Evolutionary conservation across 2,888 invertebrate species (phyloP), one percentile per base, ranked within the genome.

Genomic region (Cephus rjabovi): DNA sequence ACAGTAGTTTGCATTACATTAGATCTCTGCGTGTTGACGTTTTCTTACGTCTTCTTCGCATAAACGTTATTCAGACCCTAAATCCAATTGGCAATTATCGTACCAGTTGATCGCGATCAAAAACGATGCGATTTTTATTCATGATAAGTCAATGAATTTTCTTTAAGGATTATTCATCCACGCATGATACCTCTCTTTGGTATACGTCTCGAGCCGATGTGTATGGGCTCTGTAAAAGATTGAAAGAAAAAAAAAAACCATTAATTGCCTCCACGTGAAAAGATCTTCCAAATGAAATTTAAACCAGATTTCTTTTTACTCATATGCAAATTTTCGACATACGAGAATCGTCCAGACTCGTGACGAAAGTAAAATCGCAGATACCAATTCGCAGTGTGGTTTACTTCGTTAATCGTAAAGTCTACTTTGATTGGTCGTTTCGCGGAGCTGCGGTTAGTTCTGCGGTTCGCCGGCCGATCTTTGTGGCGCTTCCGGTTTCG

Each of bases 371-470:
- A 37, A 15, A 15, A 40, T 40, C 6, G 40, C 15, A 15, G 40
- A 1, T 40, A 40, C 15, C 15, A 40, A 40, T 6, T 40, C 40
- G 40, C 40, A 40, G 40, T 56, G 56, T 9, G 56, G 56, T 56
- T 56, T 56, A 56, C 34, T 37, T 69, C 4, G 76, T 75, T 78
- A 77, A 77, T 81, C 76, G 83, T 87, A 85, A 85, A 87, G 87
- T 87, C 86, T 84, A 81, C 79, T 81, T 82, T 82, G 85, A 87
- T 87, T 84, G 85, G 83, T 81, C 80, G 80, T 83, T 84, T 83
- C 81, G 80, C 23, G 77, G 77, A 79, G 78, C 78, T 75, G 77
- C 79, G 79, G 79, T 76, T 80, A 82, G 81, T 85, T 83, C 84
- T 82, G 82, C 70, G 81, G 80, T 83, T 83, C 82, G 80, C 81